Evolutionary conservation across 2,797 vertebrate genomes (phyloP), one percentile per base, ranked within the genome.

Genomic region (Pygocentrus nattereri): DNA sequence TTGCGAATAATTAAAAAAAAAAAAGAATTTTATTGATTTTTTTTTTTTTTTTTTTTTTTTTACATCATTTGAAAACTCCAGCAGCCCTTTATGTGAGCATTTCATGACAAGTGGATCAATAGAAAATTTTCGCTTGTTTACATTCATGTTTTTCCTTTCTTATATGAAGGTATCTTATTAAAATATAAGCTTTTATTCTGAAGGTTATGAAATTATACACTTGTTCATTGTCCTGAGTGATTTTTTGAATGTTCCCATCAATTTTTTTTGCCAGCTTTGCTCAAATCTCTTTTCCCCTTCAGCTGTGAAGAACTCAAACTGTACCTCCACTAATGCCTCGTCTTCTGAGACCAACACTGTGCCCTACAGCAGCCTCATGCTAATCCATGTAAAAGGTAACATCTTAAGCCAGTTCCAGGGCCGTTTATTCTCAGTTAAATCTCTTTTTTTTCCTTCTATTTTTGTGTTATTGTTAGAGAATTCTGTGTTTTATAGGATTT

Each of bases 361-460:
- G 59, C 92, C 94, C 15, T 94, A 91, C 88, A 93, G 86, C 83
- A 91, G 86, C 81, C 88, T 93, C 65, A 95, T 95, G 95, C 93
- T 96, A 27, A 88, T 96, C 69, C 93, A 92, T 71, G 79, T 96
- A 34, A 96, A 96, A 95, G 95, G 95, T 95, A 54, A 38, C 10
- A 11, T 52, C 11, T 54, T n/a, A 6, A 11, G 8, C 31, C 13
- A 23, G 23, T 47, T 64, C 27, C 23, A 38, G 68, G 13, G 8
- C 41, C 50, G 67, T 61, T 0, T 61, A 52, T 50, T 18, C 25
- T 21, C 54, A 21, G 13, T 25, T n/a, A 4, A 16, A 68, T 3
- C 2, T 70, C n/a, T n/a, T n/a, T 61, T 15, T n/a, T 18, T 13
- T 13, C 18, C 4, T 16, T 7, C 5, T 7, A n/a, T n/a, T 16